Conservation (phyloP, 2,797 vertebrate genomes). For the Agapornis canus region DNA sequence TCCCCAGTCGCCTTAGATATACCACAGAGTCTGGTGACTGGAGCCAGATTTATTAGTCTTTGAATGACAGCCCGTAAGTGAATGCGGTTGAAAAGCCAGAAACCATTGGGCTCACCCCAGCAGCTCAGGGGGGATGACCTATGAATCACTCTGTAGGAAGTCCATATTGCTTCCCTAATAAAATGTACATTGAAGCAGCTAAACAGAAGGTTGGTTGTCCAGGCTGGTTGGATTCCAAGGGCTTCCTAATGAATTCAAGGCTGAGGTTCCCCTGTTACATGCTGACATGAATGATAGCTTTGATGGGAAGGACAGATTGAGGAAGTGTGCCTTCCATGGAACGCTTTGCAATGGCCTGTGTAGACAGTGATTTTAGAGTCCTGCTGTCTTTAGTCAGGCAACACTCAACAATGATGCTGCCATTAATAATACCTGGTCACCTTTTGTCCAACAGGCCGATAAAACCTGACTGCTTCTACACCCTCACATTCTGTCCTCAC, state of each 20-base stretch:
- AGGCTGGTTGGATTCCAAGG: not conserved
- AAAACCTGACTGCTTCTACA: not conserved
- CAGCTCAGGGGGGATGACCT: not conserved
- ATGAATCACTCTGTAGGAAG: slow-evolving; percentile 24
- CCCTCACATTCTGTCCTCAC: not conserved
- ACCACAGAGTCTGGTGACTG: not conserved
- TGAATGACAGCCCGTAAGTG: not conserved
- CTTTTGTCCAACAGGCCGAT: not conserved
- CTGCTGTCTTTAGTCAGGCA: not conserved
- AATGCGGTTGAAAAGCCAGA: not conserved
- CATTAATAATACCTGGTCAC: not conserved
- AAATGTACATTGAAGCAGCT: not conserved
- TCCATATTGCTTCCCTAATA: not conserved
- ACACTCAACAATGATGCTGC: not conserved
- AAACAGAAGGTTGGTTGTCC: not conserved
- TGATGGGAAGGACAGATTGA: not conserved
- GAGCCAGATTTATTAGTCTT: not conserved
- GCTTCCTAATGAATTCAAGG: not conserved
- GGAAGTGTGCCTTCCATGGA: not conserved
- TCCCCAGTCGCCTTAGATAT: not conserved
- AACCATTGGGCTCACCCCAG: not conserved
- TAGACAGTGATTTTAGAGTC: not conserved
- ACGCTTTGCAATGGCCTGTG: not conserved
- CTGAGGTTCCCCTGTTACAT: not conserved
- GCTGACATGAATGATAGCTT: not conserved